Percentiles rank a stretch among this genome's conserved stretches.
These are phyloP conservation scores for Numenius arquata DNA, from an alignment of 2,113 vertebrate genomes.

Conservation along the genomic window DNA sequence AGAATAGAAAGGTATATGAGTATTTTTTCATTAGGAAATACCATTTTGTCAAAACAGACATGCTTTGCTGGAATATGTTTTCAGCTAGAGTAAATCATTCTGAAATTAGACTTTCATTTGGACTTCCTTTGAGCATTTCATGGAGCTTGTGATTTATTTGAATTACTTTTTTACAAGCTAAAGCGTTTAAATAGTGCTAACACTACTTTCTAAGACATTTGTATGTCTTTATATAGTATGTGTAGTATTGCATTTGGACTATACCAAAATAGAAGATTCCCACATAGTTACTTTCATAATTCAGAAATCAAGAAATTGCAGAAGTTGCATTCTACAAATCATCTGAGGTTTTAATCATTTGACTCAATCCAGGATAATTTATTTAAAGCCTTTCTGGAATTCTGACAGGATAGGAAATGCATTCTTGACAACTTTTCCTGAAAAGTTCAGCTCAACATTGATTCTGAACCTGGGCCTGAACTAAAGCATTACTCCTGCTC, in stretches of 20 bases:
- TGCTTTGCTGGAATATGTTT: background rate
- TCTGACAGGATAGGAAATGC: background rate
- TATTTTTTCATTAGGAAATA: background rate
- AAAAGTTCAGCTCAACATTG: background rate
- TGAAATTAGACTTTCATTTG: slow-evolving; percentile 9
- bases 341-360: background rate
- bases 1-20: background rate
- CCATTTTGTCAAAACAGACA: background rate
- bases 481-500: background rate
- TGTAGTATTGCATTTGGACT: background rate
- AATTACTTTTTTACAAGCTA: background rate
- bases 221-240: background rate
- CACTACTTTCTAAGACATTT: background rate
- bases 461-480: background rate
- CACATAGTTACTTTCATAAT: background rate
- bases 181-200: background rate
- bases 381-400: background rate
- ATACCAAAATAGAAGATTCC: background rate
- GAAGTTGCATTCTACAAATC: background rate
- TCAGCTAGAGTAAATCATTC: background rate
- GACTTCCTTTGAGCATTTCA: background rate
- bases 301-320: background rate
- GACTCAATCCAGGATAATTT: background rate
- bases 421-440: background rate
- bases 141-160: background rate